Percentiles rank a stretch among this genome's conserved stretches.
Conservation (phyloP, 2,113 vertebrate species). For the Thymallus thymallus region DNA sequence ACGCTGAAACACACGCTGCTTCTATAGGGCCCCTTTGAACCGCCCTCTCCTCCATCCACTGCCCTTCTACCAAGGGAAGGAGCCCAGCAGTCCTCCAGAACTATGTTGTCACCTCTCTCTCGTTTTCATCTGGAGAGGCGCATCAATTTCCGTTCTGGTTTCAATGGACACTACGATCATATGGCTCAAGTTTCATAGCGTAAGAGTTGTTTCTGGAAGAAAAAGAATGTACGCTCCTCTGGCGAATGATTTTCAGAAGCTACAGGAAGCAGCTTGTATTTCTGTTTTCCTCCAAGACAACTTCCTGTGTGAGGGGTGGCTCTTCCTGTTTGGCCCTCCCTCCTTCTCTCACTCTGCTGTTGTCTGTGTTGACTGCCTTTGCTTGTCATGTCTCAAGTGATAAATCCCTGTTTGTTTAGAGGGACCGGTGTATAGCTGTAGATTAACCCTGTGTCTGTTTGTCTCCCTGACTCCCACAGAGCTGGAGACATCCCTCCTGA, state of each 20-base stretch:
- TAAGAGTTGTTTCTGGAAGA: not conserved
- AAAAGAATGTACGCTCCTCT: not conserved
- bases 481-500: constrained; percentile 84
- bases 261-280: constrained; percentile 11
- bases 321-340: constrained; percentile 2
- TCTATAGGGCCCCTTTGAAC: too few species aligned
- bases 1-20: too few species aligned
- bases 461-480: constrained; percentile 28
- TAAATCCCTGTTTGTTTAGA: too few species aligned
- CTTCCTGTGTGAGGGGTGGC: constrained; percentile 1
- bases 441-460: constrained; percentile 10
- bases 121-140: too few species aligned
- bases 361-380: not conserved
- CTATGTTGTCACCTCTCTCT: not conserved
- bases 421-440: not conserved
- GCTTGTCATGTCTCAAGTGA: too few species aligned
- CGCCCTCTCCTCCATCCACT: too few species aligned
- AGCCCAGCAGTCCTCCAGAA: not conserved
- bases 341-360: too few species aligned
- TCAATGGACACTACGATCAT: not conserved
- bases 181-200: too few species aligned
- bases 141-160: not conserved
- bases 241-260: not conserved
- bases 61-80: too few species aligned
- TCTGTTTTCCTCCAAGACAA: constrained; percentile 1